Evolutionary conservation across 2,888 invertebrate species (phyloP), one percentile per base, ranked within the genome.

Genomic region (Drosophila suboccidentalis): DNA sequence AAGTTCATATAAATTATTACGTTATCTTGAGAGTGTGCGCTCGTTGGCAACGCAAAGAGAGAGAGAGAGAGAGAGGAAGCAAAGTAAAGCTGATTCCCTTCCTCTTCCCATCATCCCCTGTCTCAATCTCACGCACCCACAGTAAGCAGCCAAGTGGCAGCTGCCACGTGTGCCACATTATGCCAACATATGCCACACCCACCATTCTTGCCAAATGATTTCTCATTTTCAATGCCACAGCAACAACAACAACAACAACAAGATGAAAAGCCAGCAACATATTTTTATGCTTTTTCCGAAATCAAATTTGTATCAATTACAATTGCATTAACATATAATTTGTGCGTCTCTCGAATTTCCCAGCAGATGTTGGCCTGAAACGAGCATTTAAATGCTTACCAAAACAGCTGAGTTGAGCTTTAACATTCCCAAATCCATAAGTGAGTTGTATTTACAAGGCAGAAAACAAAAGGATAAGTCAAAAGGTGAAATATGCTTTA

Each of bases 251-350:
- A 26, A 19, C 19, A 32, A 15, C 38, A 39, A 34, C 15, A 50
- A 3, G 2, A n/a, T 3, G 4, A 54, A 57, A 73, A 65, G 38
- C 54, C 51, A 36, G 47, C 72, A 68, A 62, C 73, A 78, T 75
- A 73, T 75, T 75, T 81, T 85, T 80, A 71, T 71, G 82, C 73
- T 70, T 70, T 58, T 62, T 22, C 51, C 72, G 69, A 84, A 87
- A 89, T 89, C 89, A 89, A 89, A 89, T 89, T 89, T 89, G 89
- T 89, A 89, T 89, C 89, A 89, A 89, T 89, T 89, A 89, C 89
- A 89, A 84, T 89, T 88, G 86, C 89, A 82, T 88, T 89, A 89
- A 84, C 84, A 89, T 80, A 86, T 86, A 82, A 87, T 89, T 87
- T 87, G 86, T 73, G 78, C 43, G 64, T 73, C 60, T 65, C 75